Conservation (phyloP, 2,888 invertebrate species). For the Parasteatoda lunata region DNA sequence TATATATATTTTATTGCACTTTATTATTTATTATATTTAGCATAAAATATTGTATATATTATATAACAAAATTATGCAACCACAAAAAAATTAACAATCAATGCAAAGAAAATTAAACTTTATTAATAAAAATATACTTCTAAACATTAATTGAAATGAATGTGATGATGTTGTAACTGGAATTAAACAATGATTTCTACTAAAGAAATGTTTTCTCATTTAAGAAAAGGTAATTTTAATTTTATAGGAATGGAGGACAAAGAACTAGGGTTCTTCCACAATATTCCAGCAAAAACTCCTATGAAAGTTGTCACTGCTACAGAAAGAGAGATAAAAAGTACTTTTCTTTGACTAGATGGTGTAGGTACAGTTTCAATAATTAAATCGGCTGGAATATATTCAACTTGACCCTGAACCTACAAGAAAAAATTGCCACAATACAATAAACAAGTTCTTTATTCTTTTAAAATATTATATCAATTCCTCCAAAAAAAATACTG, state of each 20-base stretch:
- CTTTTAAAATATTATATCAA: no score
- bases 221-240: conserved; percentile 29
- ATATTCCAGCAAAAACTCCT: conserved; percentile 12
- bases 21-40: no score
- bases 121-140: background rate
- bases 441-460: no score
- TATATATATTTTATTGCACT: no score
- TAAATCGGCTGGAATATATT: conserved; percentile 49
- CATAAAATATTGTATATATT: no score
- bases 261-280: conserved; percentile 38
- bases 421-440: background rate
- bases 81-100: no score
- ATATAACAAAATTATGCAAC: no score
- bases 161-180: background rate
- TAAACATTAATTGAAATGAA: background rate
- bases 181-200: background rate
- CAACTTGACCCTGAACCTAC: conserved; percentile 49
- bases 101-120: background rate
- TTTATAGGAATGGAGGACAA: conserved; percentile 21
- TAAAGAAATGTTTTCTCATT: background rate
- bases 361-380: conserved; percentile 47
- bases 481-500: no score
- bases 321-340: conserved; percentile 12
- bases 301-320: conserved; percentile 19
- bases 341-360: background rate